Percentiles rank a stretch among this genome's conserved stretches.
These are phyloP conservation scores for Oreochromis niloticus DNA, from an alignment of 2,113 vertebrate species.

Conservation along the genomic window DNA sequence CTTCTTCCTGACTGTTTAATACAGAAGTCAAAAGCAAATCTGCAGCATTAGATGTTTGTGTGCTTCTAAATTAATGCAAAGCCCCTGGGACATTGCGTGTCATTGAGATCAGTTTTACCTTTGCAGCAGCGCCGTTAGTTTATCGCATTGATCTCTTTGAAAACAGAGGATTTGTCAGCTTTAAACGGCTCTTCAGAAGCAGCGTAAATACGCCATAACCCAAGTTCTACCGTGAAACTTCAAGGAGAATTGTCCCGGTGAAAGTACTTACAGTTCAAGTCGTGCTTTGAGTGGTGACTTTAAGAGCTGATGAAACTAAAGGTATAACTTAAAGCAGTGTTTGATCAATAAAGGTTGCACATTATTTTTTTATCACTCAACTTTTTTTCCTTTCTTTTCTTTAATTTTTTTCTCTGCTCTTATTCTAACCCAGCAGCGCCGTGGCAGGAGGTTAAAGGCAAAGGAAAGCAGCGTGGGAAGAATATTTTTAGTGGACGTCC, in stretches of 20 bases:
- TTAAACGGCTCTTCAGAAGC: neutral
- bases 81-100: neutral
- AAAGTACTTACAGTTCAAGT: neutral
- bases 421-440: neutral
- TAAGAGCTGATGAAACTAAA: neutral
- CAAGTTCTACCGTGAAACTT: neutral
- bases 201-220: neutral
- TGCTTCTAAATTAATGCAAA: neutral
- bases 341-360: slow-evolving; percentile 6
- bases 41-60: neutral
- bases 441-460: neutral
- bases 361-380: neutral
- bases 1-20: slow-evolving; percentile 25
- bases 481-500: slow-evolving; percentile 18
- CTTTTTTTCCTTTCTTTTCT: neutral
- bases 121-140: neutral
- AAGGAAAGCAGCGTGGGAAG: neutral
- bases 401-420: neutral
- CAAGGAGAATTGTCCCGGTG: neutral
- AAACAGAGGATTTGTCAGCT: neutral
- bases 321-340: neutral
- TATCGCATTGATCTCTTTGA: neutral
- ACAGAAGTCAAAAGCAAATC: neutral
- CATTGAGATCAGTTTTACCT: neutral
- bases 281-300: neutral